These are phyloP conservation scores for Trichonephila clavipes DNA, from an alignment of 1,140 invertebrate species.

Conservation along the genomic window DNA sequence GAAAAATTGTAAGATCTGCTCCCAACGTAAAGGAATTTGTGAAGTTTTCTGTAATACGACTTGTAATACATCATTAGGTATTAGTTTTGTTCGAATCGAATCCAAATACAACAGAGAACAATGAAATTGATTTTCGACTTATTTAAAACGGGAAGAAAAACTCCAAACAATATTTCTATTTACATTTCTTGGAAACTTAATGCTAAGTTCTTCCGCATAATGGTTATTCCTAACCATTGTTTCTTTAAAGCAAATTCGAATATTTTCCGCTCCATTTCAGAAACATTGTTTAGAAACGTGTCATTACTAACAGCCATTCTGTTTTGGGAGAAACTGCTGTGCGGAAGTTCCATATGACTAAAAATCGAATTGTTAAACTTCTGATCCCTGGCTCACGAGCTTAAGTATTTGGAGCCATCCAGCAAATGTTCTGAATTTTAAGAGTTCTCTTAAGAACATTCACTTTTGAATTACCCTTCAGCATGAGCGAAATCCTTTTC, in stretches of 20 bases:
- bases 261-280: constrained; percentile 46
- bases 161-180: background rate
- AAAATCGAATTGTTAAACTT: background rate
- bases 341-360: background rate
- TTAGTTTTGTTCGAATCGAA: background rate
- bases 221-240: constrained; percentile 21
- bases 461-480: background rate
- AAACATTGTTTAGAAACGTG: constrained; percentile 16
- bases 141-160: background rate
- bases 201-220: background rate
- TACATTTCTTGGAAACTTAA: background rate
- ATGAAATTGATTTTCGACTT: constrained; percentile 6
- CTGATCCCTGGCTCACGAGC: constrained; percentile 14
- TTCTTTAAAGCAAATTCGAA: background rate
- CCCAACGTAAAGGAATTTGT: no score
- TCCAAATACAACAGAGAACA: background rate
- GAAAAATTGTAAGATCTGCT: no score
- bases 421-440: constrained; percentile 11
- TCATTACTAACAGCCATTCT: constrained; percentile 30
- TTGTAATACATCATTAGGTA: no score
- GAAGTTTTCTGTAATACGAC: no score
- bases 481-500: background rate
- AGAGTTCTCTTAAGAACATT: constrained; percentile 14
- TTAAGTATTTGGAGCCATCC: background rate
- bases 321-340: background rate